Evolutionary conservation across 2,797 vertebrate species (phyloP).

Genomic region (Artibeus jamaicensis): DNA sequence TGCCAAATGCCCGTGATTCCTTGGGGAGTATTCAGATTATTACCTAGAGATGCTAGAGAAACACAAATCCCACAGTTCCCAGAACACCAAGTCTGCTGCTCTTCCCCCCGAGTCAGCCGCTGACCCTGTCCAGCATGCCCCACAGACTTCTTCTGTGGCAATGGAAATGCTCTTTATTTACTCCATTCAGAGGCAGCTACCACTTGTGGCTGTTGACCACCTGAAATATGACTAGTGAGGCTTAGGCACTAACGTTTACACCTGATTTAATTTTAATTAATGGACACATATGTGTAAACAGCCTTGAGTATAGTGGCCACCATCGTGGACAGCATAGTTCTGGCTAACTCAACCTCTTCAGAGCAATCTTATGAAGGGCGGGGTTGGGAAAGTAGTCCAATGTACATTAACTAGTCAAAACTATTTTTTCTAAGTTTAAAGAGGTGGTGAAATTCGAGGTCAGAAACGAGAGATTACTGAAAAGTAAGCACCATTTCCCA

Average conservation of each 20-base stretch:
- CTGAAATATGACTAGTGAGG: not conserved
- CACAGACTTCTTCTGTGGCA: not conserved
- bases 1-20: not conserved
- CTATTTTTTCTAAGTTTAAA: not conserved
- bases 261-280: not conserved
- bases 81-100: not conserved
- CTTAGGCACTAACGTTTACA: not conserved
- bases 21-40: not conserved
- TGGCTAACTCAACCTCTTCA: not conserved
- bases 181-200: not conserved
- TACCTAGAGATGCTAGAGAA: not conserved
- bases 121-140: not conserved
- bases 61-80: not conserved
- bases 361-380: not conserved
- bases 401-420: not conserved
- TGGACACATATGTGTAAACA: not conserved
- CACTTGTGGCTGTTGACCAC: not conserved
- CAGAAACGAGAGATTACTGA: not conserved
- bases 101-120: not conserved
- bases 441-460: not conserved
- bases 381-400: not conserved
- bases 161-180: not conserved
- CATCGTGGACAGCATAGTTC: not conserved
- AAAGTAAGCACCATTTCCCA: not conserved
- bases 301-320: not conserved